Base-by-base conservation (phyloP, 2,888 invertebrate genomes). In the Eristalis tenax region DNA sequence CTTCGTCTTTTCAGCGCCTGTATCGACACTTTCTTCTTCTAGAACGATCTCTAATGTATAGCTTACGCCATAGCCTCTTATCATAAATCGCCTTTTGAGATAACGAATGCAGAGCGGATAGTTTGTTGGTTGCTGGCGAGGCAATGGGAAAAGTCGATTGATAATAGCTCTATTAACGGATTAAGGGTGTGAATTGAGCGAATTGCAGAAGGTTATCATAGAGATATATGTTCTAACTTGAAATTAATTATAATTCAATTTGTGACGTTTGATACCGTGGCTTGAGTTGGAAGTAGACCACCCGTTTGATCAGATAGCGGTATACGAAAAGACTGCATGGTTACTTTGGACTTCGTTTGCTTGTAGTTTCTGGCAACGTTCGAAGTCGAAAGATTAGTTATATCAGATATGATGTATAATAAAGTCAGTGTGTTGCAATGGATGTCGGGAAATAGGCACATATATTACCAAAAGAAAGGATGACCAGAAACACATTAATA, bases 221-320 rank as follows among this genome's bases (percentile, higher is more conserved):
- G 8, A 18, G 18, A 50, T 18, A 18, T 50, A 50, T 50, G 18
- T 18, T 50, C 10, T 50, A 18, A 50, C 50, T 50, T n/a, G 50
- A 18, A 50, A 50, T 50, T 50, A 50, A 50, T 50, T 50, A 50
- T 50, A 8, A 50, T 50, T 50, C 18, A 50, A 50, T 50, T 50
- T 50, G 18, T 50, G 6, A 50, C 50, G 50, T 18, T 50, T 18
- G 50, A 50, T 50, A 18, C 0, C 50, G 50, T 18, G 50, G 50
- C n/a, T 0, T n/a, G 50, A 10, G 18, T 8, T 50, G 18, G 18
- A 18, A 18, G 50, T 50, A 1, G n/a, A 18, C 8, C 50, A 18
- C 50, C n/a, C 6, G 0, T 50, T 50, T 40, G 59, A 61, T 23
- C n/a, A 38, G 70, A 71, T 71, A 71, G 38, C 18, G 38, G 56